These are phyloP conservation scores for Epinephelus awoara DNA, from an alignment of 2,797 vertebrate species.

Conservation along the genomic window DNA sequence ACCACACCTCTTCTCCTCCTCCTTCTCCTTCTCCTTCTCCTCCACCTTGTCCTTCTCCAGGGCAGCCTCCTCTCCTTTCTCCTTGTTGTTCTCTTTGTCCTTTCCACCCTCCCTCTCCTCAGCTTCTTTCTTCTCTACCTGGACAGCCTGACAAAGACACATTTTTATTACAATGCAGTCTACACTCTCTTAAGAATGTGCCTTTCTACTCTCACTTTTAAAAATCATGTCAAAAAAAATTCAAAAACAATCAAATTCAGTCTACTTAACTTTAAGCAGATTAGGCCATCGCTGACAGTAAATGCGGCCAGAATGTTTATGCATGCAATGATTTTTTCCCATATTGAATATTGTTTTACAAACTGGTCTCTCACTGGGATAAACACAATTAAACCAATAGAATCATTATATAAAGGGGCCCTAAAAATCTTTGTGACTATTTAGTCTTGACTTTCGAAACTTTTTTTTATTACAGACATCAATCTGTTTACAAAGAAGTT, in stretches of 20 bases:
- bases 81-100: slow-evolving; percentile 77
- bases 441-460: background rate
- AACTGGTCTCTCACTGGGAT: too few relatives aligned
- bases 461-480: background rate
- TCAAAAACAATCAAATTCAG: too few relatives aligned
- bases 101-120: slow-evolving; percentile 81
- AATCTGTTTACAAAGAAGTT: background rate
- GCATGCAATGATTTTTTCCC: too few relatives aligned
- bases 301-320: too few relatives aligned
- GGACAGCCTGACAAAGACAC: slow-evolving; percentile 84
- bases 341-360: too few relatives aligned
- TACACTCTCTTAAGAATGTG: background rate
- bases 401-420: too few relatives aligned
- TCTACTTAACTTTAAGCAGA: too few relatives aligned
- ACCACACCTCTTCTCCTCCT: slow-evolving; percentile 69
- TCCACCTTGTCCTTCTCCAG: slow-evolving; percentile 79
- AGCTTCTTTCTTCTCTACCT: slow-evolving; percentile 83
- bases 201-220: too few relatives aligned
- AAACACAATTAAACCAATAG: too few relatives aligned
- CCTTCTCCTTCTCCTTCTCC: slow-evolving; percentile 79
- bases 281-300: too few relatives aligned
- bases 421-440: background rate
- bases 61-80: slow-evolving; percentile 69
- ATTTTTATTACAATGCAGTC: background rate
- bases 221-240: too few relatives aligned